Conservation (phyloP, 2,888 invertebrate species). For the Hesperia comma region DNA sequence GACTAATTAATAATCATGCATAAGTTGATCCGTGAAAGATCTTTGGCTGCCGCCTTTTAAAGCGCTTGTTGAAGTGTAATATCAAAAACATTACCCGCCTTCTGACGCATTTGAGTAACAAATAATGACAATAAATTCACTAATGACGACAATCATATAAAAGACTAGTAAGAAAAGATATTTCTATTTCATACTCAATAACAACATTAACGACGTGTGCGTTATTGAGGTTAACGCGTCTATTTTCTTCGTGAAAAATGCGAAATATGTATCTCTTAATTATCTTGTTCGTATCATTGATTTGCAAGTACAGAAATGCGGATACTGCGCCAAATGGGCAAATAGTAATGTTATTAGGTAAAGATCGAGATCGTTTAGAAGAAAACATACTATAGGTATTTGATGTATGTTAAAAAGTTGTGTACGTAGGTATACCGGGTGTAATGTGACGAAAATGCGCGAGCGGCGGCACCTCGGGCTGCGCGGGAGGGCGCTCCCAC, state of each 20-base stretch:
- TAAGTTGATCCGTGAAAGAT: background rate
- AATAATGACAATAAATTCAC: background rate
- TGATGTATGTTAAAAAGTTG: conserved; percentile 23
- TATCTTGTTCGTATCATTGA: conserved; percentile 13
- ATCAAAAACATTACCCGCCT: no score
- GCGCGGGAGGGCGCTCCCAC: conserved; percentile 85
- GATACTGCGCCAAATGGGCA: conserved; percentile 5
- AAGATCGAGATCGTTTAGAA: conserved; percentile 6
- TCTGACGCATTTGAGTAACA: no score
- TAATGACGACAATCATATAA: conserved; percentile 7
- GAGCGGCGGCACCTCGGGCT: conserved; percentile 73
- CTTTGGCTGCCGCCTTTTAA: background rate
- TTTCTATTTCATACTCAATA: conserved; percentile 32
- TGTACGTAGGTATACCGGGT: conserved; percentile 42
- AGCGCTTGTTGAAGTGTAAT: background rate
- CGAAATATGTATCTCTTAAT: conserved; percentile 15
- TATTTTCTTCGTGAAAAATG: conserved; percentile 32
- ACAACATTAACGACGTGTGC: conserved; percentile 17
- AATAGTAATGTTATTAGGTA: conserved; percentile 5
- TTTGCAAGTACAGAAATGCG: conserved; percentile 1
- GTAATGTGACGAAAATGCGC: conserved; percentile 74
- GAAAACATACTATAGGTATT: conserved; percentile 29
- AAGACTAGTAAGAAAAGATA: background rate
- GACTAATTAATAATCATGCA: background rate
- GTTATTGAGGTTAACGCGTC: conserved; percentile 33